A percentile compares a stretch with the other conserved stretches of the same genome.
Conservation (phyloP, 53 echinoderm and acorn worm genomes). For the Astropecten irregularis region DNA sequence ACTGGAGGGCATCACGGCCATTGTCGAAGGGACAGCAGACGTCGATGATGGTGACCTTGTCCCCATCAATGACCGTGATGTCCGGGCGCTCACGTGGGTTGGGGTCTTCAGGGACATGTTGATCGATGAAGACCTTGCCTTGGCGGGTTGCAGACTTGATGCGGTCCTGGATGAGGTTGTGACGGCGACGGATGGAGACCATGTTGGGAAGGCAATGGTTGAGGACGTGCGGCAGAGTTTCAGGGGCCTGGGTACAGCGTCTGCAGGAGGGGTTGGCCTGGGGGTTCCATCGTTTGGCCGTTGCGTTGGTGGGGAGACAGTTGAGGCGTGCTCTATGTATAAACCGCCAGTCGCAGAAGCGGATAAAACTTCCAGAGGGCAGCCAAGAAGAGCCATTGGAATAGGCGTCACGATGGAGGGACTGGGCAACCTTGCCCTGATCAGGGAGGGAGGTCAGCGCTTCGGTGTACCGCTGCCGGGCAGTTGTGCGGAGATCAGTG, state of each 20-base stretch:
- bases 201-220: slow-evolving; percentile 30
- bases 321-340: slow-evolving; percentile 15
- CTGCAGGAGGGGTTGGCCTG: neutral
- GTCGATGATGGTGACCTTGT: slow-evolving; percentile 43
- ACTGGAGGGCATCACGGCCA: neutral
- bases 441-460: neutral
- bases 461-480: neutral
- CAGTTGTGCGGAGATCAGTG: neutral
- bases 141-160: neutral
- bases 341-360: slow-evolving; percentile 26
- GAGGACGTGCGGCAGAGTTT: slow-evolving; percentile 32
- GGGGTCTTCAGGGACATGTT: slow-evolving; percentile 44
- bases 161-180: slow-evolving; percentile 4
- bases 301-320: slow-evolving; percentile 40
- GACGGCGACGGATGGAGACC: slow-evolving; percentile 10
- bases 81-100: slow-evolving; percentile 34
- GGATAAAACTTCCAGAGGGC: slow-evolving; percentile 10
- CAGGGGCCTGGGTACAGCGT: neutral
- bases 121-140: slow-evolving; percentile 5
- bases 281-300: slow-evolving; percentile 4
- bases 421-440: neutral
- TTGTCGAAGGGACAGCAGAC: slow-evolving; percentile 28
- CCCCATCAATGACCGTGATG: slow-evolving; percentile 30
- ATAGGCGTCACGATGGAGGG: neutral
- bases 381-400: neutral